Evolutionary conservation across 2,888 invertebrate species (phyloP).

Genomic region (Argyresthia albistria): DNA sequence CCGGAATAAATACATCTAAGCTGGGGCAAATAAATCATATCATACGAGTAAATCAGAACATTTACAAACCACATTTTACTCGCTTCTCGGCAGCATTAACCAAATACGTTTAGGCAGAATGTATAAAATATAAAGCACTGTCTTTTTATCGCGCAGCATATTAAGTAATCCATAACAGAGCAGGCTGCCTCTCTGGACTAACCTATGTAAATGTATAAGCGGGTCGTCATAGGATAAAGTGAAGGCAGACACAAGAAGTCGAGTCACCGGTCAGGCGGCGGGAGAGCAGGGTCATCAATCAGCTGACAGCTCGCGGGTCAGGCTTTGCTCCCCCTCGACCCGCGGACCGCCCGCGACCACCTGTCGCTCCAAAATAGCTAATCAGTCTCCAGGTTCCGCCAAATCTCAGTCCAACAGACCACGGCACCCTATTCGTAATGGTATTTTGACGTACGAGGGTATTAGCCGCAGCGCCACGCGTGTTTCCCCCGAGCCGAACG

Average conservation of each 20-base stretch:
- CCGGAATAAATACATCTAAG: background rate
- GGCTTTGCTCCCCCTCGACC: constrained; percentile 19
- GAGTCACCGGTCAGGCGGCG: constrained; percentile 21
- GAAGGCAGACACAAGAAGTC: constrained; percentile 33
- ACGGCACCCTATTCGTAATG: constrained; percentile 36
- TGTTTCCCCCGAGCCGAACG: constrained; percentile 20
- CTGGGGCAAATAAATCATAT: too few relatives aligned
- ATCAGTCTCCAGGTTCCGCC: constrained; percentile 67
- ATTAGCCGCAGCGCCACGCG: constrained; percentile 30
- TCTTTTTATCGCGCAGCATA: too few relatives aligned
- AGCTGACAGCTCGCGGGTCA: constrained; percentile 46
- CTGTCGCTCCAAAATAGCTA: constrained; percentile 67
- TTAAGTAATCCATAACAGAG: too few relatives aligned
- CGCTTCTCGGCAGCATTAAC: too few relatives aligned
- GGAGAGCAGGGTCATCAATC: constrained; percentile 44
- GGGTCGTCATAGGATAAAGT: constrained; percentile 1
- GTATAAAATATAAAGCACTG: too few relatives aligned
- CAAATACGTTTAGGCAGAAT: too few relatives aligned
- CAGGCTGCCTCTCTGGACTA: too few relatives aligned
- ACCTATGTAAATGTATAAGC: too few relatives aligned
- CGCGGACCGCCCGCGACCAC: constrained; percentile 37
- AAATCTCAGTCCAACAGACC: constrained; percentile 59
- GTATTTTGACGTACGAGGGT: constrained; percentile 57
- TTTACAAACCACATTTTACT: too few relatives aligned
- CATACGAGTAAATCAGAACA: too few relatives aligned